Percentiles rank a stretch among this genome's conserved stretches.
phyloP scores from a whole-genome alignment of 2,113 vertebrate genomes.

The Takifugu bimaculatus region DNA sequence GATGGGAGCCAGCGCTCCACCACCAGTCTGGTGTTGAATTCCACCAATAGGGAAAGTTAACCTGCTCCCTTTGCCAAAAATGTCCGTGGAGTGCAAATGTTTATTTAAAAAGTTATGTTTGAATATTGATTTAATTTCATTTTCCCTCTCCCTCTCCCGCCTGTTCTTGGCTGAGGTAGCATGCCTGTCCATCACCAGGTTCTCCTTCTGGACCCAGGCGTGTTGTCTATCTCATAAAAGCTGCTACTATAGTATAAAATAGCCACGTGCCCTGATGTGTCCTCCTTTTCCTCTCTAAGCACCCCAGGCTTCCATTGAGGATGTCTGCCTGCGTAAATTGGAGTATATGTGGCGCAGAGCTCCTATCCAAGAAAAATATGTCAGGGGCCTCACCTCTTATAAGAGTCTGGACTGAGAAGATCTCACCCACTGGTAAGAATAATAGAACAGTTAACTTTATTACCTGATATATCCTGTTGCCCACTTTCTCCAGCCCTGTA shows the following conservation, averaged over 20 bases:
- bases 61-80: conserved; percentile 68
- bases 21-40: conserved; percentile 64
- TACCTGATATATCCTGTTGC: conserved; percentile 48
- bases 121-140: conserved; percentile 77
- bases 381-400: conserved; percentile 56
- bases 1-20: conserved; percentile 62
- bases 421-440: conserved; percentile 63
- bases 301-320: conserved; percentile 34
- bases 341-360: conserved; percentile 22
- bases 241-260: conserved; percentile 65
- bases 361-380: conserved; percentile 70
- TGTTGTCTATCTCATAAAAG: conserved; percentile 64
- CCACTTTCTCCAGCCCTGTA: conserved; percentile 40
- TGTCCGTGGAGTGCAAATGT: conserved; percentile 75
- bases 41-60: conserved; percentile 73
- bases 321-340: conserved; percentile 25
- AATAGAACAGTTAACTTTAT: conserved; percentile 58
- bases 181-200: conserved; percentile 70
- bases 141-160: conserved; percentile 50
- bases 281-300: conserved; percentile 38
- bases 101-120: conserved; percentile 80
- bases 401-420: conserved; percentile 63
- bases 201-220: conserved; percentile 45
- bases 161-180: conserved; percentile 63
- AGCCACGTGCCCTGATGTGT: conserved; percentile 45